phyloP scores from a whole-genome alignment of 92 coral and sea anemone species.

The Heteractis magnifica region DNA sequence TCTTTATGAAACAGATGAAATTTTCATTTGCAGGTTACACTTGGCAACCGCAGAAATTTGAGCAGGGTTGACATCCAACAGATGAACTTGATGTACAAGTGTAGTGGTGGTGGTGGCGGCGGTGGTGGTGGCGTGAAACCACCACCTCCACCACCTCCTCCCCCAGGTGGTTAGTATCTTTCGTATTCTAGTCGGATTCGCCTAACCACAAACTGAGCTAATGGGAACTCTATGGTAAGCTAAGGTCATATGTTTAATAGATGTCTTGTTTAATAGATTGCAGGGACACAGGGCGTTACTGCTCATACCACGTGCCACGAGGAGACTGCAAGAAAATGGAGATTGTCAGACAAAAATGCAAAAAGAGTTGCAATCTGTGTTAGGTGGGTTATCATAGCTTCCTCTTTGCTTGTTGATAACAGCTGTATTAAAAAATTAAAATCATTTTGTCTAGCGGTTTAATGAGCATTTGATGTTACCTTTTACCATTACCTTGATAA shows the following conservation, averaged over 20 bases:
- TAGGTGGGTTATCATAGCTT: conserved; percentile 24
- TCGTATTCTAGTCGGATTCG: no score
- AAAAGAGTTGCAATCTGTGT: conserved; percentile 59
- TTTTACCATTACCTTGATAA: no score
- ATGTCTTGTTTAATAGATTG: conserved; percentile 12
- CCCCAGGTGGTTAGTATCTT: conserved; percentile 26
- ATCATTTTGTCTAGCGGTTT: no score
- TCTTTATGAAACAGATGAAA: background rate
- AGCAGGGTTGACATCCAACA: conserved; percentile 65
- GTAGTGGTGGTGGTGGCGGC: conserved; percentile 63
- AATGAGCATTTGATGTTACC: no score
- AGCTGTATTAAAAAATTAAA: no score
- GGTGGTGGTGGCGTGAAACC: conserved; percentile 42
- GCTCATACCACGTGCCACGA: conserved; percentile 60
- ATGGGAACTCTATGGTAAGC: no score
- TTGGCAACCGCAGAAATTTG: conserved; percentile 54
- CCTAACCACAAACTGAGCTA: no score
- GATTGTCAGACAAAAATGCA: conserved; percentile 50
- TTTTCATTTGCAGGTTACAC: conserved; percentile 33
- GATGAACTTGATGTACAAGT: conserved; percentile 74
- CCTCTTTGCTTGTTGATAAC: no score
- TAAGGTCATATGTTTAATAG: no score
- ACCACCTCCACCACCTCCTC: conserved; percentile 38
- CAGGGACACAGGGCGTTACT: conserved; percentile 59
- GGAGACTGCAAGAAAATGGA: conserved; percentile 55